These are phyloP conservation scores for Heliconius hortense DNA, from an alignment of 2,888 invertebrate genomes.

Conservation along the genomic window DNA sequence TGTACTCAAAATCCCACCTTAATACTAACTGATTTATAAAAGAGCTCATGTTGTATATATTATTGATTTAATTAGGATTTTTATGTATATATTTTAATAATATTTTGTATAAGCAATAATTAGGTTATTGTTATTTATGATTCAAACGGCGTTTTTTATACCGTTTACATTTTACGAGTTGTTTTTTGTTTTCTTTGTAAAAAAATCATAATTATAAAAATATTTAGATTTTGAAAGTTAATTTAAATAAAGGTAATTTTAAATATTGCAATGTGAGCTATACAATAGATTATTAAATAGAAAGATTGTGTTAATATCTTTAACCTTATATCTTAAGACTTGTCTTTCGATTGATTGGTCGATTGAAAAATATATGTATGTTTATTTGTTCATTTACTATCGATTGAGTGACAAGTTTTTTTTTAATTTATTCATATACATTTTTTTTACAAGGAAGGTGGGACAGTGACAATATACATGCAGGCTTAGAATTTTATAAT, in stretches of 20 bases:
- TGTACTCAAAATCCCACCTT: conserved; percentile 29
- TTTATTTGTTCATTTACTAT: background rate
- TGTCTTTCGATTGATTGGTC: background rate
- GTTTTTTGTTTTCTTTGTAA: too few relatives aligned
- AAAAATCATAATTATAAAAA: too few relatives aligned
- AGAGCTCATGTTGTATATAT: conserved; percentile 20
- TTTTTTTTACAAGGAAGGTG: background rate
- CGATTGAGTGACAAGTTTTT: background rate
- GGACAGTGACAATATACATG: background rate
- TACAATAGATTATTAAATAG: background rate
- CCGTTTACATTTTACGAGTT: background rate
- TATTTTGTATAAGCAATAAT: conserved; percentile 12
- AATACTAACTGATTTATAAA: conserved; percentile 1
- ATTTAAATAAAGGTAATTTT: too few relatives aligned
- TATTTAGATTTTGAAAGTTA: too few relatives aligned
- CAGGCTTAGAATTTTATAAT: background rate
- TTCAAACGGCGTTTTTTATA: background rate
- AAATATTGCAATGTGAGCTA: conserved; percentile 12
- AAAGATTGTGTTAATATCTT: background rate
- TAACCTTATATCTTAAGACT: background rate
- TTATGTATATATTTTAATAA: background rate
- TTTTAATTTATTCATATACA: background rate
- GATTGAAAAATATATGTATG: background rate
- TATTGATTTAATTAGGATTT: background rate
- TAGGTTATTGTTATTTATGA: background rate